Evolutionary conservation across 2,888 invertebrate species (phyloP), one percentile per base, ranked within the genome.

Genomic region (Diaperis boleti): DNA sequence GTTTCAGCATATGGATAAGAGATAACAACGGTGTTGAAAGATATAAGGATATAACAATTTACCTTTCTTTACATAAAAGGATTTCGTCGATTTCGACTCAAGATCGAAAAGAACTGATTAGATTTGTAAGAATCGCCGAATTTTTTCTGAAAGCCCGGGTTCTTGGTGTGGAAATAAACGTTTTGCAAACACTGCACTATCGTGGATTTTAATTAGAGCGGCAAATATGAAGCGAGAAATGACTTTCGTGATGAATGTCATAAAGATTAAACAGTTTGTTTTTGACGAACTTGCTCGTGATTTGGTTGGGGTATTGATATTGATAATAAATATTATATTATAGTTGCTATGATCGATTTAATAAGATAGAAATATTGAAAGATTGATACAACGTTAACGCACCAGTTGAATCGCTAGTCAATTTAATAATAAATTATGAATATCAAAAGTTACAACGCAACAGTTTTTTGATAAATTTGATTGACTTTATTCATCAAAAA

Each of bases 31-130:
- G 22, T 17, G 47, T 33, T 52, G 44, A 60, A 59, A 22, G 41
- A 59, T 49, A 37, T 49, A 56, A 57, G 47, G 47, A 45, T 47
- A 47, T 57, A 60, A 52, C 52, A 60, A 52, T 60, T 52, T 52
- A 60, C 50, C 52, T 52, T 50, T 44, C 45, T 57, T 47, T 47
- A 17, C 55, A 55, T 54, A 55, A 42, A 42, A 55, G 55, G 33
- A 22, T 45, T 44, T 55, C 20, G 56, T 45, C 15, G 33, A 20
- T 44, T 42, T 44, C 11, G 18, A 42, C 11, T 18, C 42, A 17
- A 55, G 26, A 55, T 42, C 54, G 54, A 55, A 55, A 31, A 33
- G 45, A 57, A 57, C 26, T 45, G 57, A 44, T 45, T 45, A 45
- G 35, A 56, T 56, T 45, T 56, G 45, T 56, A 45, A 20, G 35